Base-by-base conservation (phyloP, 1,140 invertebrate species). In the Cydia splendana region DNA sequence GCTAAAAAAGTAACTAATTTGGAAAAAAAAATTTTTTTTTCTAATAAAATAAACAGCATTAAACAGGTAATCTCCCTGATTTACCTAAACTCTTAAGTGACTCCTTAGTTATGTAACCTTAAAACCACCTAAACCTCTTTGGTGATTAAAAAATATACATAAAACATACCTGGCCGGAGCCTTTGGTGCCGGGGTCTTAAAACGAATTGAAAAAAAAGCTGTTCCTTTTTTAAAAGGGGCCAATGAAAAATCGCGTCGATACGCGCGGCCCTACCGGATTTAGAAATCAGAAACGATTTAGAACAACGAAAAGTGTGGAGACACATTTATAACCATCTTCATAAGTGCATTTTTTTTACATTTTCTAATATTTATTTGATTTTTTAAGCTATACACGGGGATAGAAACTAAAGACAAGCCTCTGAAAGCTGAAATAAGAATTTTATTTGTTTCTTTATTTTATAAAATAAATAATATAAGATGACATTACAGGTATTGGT, bases 231-330 rank as follows among this genome's bases (percentile, higher is more conserved):
- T 86, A 80, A 83, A 87, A 83, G 78, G 75, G 76, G 76, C 85
- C 84, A 88, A 88, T 87, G 87, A 88, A 85, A 87, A 86, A 84
- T 85, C 83, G 81, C 81, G 81, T 75, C 79, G 84, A 86, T 87
- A 87, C 83, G 81, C 81, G 81, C 84, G 83, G 83, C 81, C 84
- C 85, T 88, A 87, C 87, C 80, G 87, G 81, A 87, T 87, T 88
- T 88, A 81, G 82, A 83, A 85, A 84, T 82, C 74, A 76, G 81
- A 84, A 77, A 82, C 79, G 51, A 65, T 78, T 77, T 78, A 48
- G 80, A 71, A 83, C 75, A 81, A n/a, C 45, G 28, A 48, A 51
- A 77, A 38, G 9, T 67, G n/a, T 80, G 10, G 80, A 80, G 77
- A 65, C 15, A 12, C 48, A 53, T 53, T n/a, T 53, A 12, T 53